Conservation (phyloP, 2,797 vertebrate genomes). For the Enteromius afrohamiltoni region DNA sequence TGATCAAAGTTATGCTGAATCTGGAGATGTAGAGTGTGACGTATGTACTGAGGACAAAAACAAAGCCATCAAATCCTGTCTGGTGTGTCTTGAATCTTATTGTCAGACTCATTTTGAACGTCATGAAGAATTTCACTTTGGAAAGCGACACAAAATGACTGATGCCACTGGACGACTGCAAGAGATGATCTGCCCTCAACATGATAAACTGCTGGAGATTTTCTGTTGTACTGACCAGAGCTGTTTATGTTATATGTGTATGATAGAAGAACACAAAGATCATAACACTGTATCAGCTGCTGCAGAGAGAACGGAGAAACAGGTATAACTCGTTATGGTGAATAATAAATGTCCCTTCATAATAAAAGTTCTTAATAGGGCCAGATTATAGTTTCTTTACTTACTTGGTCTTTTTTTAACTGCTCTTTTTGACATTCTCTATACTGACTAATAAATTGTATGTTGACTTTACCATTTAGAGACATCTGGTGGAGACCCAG, state of each 20-base stretch:
- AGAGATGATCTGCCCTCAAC: background rate
- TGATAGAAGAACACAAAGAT: background rate
- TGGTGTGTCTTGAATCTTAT: background rate
- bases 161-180: background rate
- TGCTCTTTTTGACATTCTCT: too few relatives aligned
- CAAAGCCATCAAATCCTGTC: constrained; percentile 2
- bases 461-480: background rate
- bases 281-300: background rate
- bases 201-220: background rate
- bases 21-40: background rate
- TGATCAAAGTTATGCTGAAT: background rate
- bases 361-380: background rate
- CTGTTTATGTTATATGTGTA: background rate
- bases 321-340: background rate
- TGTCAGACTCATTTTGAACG: rapidly evolving
- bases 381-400: background rate
- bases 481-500: background rate
- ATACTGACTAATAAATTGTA: too few relatives aligned
- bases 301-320: background rate
- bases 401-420: background rate
- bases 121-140: background rate
- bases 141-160: background rate
- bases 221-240: background rate
- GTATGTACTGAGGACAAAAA: background rate
- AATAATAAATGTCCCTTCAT: background rate